Evolutionary conservation across 2,888 invertebrate genomes (phyloP), one percentile per base, ranked within the genome.

Genomic region (Chaetogeoica ovagalla): DNA sequence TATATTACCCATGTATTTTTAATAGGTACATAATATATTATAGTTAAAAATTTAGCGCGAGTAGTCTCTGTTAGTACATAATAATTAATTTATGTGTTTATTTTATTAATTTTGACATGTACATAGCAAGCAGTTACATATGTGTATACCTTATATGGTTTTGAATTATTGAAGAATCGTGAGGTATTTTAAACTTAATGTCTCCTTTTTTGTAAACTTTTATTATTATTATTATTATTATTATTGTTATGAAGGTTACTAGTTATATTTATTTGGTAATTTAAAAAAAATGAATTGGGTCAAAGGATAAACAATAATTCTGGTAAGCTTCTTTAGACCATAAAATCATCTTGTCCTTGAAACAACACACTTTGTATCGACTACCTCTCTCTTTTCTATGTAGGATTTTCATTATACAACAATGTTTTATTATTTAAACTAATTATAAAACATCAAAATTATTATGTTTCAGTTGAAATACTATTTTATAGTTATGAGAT

Each of bases 401-500:
- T 69, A 8, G 23, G 30, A 68, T 68, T 43, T 68, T 17, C 59
- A 1, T 48, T 68, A 13, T 52, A 65, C 19, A 65, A 62, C n/a
- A 39, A 43, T 55, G 55, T 39, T n/a, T 23, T 76, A 68, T 57
- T 65, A 39, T 8, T 76, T 59, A 9, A 66, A 57, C 43, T 2
- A 39, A 65, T 74, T 39, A 65, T 74, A 65, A 62, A 66, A 57
- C 59, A 4, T 2, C n/a, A 30, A 59, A 62, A 59, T 66, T 76
- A 19, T 11, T 81, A 21, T 74, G 81, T 72, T 84, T 84, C 66
- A 83, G 85, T 84, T 84, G 84, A 83, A 83, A 84, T 83, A 83
- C 83, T 82, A 85, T 70, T 71, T 81, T 82, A 87, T 86, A 84
- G 79, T 71, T 79, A 79, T 79, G 79, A 79, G 79, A 79, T 43